Evolutionary conservation across 2,888 invertebrate genomes (phyloP), one percentile per base, ranked within the genome.

Genomic region (Ypsolopha sequella): DNA sequence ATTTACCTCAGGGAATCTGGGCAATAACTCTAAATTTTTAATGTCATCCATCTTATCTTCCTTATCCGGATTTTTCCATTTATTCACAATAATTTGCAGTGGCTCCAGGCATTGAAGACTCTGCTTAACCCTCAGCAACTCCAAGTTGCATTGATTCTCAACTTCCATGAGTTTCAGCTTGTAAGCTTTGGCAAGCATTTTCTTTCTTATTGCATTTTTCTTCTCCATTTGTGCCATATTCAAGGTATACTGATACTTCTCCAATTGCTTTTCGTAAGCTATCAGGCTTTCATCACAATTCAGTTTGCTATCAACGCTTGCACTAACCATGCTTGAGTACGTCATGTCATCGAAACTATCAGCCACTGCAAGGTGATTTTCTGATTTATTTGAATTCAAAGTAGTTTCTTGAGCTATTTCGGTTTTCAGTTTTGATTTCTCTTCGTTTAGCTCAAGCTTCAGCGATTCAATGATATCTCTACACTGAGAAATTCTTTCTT

Each of bases 141-240:
- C 85, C 55, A 84, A 76, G 54, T 85, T 86, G 56, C 85, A 85
- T 63, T 86, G 85, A 56, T 86, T 86, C 66, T 87, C 86, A 14
- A 86, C 76, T 64, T 85, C 86, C 55, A 85, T 59, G 44, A 85
- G 66, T 57, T 84, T 87, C 7, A 86, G 57, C 53, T 71, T 74
- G 55, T 73, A 85, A 50, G 80, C 84, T 64, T 85, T 86, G n/a
- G 80, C 66, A 33, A 87, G 61, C 82, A 85, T 85, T 64, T 84
- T 77, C 60, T 79, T 84, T 54, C 80, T 68, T 38, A 84, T 82
- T 9, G 80, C 82, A 59, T 81, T 82, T 56, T 81, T 82, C 64
- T 84, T 87, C 58, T 84, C 85, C 48, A 73, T 68, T 56, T 86
- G 84, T 9, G 85, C 86, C 68, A 81, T 75, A 52, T 77, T 79